These are phyloP conservation scores for Empidonax alnorum DNA, from an alignment of 2,113 vertebrate species.

Conservation along the genomic window DNA sequence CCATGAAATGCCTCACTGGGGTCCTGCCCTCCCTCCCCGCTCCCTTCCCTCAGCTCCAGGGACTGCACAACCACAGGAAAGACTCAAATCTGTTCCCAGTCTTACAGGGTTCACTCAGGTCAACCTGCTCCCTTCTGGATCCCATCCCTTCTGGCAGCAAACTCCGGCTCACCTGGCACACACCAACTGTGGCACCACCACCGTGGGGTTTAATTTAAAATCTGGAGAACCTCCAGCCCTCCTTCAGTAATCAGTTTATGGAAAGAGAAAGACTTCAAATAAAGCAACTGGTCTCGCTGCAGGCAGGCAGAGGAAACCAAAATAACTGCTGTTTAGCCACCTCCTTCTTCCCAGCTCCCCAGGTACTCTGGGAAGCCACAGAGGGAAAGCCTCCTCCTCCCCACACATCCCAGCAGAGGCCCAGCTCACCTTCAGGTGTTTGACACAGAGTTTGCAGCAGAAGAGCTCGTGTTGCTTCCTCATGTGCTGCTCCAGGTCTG, in stretches of 20 bases:
- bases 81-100: background rate
- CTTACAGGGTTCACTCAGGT: background rate
- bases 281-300: background rate
- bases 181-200: background rate
- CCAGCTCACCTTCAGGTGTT: constrained; percentile 88
- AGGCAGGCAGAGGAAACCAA: background rate
- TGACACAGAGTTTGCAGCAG: constrained; percentile 93
- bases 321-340: background rate
- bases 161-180: background rate
- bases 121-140: background rate
- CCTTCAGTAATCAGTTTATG: background rate
- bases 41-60: background rate
- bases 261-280: background rate
- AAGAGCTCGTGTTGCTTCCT: constrained; percentile 95
- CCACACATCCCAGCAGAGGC: background rate
- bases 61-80: background rate
- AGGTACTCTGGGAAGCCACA: background rate
- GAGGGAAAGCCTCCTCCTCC: background rate
- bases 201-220: background rate
- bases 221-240: background rate
- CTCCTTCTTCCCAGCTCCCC: background rate
- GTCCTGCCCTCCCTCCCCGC: background rate
- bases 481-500: constrained; percentile 97
- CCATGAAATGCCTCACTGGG: background rate
- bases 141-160: background rate